Evolutionary conservation across 2,797 vertebrate genomes (phyloP), one percentile per base, ranked within the genome.

Genomic region (Urophycis tenuis): DNA sequence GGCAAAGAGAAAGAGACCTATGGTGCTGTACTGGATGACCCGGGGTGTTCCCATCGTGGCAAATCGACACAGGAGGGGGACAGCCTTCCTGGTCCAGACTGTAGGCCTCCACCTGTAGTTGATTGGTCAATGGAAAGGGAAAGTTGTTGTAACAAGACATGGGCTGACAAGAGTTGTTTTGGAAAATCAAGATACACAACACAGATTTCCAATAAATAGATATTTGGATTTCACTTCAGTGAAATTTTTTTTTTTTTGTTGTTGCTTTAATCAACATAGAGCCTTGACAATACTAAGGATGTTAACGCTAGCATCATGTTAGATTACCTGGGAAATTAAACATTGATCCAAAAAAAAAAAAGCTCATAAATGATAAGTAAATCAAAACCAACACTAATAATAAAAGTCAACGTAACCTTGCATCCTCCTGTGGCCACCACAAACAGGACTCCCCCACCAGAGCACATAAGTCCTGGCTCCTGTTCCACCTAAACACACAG

Each of bases 381-480:
- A 32, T 10, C 29, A 1, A 32, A 22, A 70, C 29, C 31, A 32
- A 70, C 29, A 12, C 31, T 1, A 70, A 30, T 11, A 69, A 69
- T 32, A 25, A 32, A 70, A 60, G n/a, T 60, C 53, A 15, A 70
- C 15, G n/a, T 25, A 3, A 91, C 93, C 89, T 94, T 93, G 91
- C 96, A 97, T 87, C 95, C 94, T 82, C 92, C 94, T 0, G 93
- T 81, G 1, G 93, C 91, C 72, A 95, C 95, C 45, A 97, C 95
- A 31, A 99, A 95, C 70, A 96, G 91, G 0, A 92, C 94, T 4
- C 93, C 93, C 0, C 92, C 93, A 32, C 96, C 95, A 78, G 95
- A 95, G 87, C 96, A 98, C 78, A 97, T 92, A 36, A 93, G 86
- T 33, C 94, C 94, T 0, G 97, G 97, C 86, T 96, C 95, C 83